Evolutionary conservation across 2,888 invertebrate genomes (phyloP), one percentile per base, ranked within the genome.

Genomic region (Patella depressa): DNA sequence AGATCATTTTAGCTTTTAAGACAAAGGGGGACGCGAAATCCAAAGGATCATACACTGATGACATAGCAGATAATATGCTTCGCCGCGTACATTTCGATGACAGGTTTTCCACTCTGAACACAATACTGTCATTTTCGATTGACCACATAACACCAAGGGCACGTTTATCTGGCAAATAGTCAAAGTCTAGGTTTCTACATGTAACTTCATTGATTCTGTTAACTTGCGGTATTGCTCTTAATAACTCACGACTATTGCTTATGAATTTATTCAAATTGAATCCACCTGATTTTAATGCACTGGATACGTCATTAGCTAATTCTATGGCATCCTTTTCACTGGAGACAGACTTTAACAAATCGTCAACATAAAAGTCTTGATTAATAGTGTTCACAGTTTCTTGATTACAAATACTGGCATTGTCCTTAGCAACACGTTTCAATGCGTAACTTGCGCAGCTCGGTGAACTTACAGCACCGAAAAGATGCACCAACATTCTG

Each of bases 221-320:
- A 45, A 53, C 29, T 12, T 14, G 15, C 11, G 83, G 81, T 55
- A 85, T 79, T 0, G 78, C 59, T 17, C 72, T 34, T 72, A 85
- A 77, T 2, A 85, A 80, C 53, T 81, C 74, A 19, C 74, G 72
- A 54, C 73, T 73, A 53, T 81, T 81, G 14, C 76, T 78, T 12
- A 85, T 12, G 77, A 82, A 85, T 70, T 85, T 83, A 53, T 78
- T 72, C 0, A 85, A 57, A 11, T 78, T 57, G 54, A 78, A 84
- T 12, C 80, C 79, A 17, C 81, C 83, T 53, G 72, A n/a, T 55
- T 53, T 1, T 4, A 73, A 29, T 4, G 77, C 0, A 15, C 15
- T 34, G 5, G 53, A 19, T 19, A 77, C 53, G 0, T 72, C 59
- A 19, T 54, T 34, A 9, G 57, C 45, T 7, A 73, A 19, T 14